phyloP scores from a whole-genome alignment of 2,797 vertebrate genomes.

The Dendrocincla tyrannina region DNA sequence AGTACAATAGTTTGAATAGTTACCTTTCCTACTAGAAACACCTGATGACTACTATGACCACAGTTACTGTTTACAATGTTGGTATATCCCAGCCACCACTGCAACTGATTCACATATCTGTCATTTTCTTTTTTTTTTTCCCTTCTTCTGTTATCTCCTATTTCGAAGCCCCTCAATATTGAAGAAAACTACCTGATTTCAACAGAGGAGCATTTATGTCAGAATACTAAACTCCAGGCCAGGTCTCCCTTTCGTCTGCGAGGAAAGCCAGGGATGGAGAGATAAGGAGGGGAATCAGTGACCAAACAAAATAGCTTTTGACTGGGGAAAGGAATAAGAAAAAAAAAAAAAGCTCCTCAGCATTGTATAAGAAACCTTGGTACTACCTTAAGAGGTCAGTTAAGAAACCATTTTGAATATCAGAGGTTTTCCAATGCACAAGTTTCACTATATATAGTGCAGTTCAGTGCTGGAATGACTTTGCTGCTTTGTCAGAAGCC shows the following conservation, averaged over 20 bases:
- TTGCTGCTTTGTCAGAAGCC: neutral
- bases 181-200: neutral
- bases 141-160: neutral
- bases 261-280: neutral
- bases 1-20: neutral
- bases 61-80: neutral
- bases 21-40: neutral
- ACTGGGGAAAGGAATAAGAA: neutral
- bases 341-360: neutral
- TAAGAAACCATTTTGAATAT: neutral
- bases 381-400: neutral
- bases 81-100: neutral
- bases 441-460: neutral
- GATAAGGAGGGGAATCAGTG: neutral
- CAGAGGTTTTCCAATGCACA: neutral
- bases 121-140: neutral
- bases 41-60: neutral
- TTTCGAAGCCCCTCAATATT: neutral
- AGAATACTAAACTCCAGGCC: neutral
- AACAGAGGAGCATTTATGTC: neutral
- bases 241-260: neutral
- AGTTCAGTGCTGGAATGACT: neutral
- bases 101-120: neutral
- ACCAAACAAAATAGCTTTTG: neutral
- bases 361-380: neutral